Evolutionary conservation across 2,797 vertebrate species (phyloP).

Genomic region (Anguilla megastoma): DNA sequence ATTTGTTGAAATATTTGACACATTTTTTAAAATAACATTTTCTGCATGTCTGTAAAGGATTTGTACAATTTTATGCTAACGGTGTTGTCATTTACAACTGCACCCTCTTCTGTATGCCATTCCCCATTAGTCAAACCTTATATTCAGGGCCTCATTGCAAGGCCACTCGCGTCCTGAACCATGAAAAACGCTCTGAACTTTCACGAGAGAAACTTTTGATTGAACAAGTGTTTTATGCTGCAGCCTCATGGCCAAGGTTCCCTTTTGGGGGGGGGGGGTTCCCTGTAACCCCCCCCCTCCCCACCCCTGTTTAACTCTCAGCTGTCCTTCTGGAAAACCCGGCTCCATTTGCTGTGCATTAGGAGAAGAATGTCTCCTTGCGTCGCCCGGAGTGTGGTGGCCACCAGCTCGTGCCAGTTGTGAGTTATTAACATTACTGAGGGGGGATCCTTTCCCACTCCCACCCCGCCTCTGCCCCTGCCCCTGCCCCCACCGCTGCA

Average conservation of each 20-base stretch:
- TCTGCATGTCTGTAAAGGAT: not conserved
- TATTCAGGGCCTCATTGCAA: not conserved
- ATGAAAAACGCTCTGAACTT: not conserved
- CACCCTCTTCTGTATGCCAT: not conserved
- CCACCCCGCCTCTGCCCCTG: not conserved
- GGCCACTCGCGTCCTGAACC: not conserved
- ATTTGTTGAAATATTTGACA: too few species aligned
- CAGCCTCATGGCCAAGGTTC: too few species aligned
- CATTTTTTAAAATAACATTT: not conserved
- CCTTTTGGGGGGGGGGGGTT: not conserved
- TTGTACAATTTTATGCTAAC: not conserved
- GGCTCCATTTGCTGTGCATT: constrained; percentile 15
- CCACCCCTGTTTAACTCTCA: not conserved
- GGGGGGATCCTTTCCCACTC: not conserved
- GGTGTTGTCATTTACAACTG: not conserved
- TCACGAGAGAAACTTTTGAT: not conserved
- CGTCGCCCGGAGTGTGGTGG: constrained; percentile 1
- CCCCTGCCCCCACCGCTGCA: not conserved
- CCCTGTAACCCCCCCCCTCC: not conserved
- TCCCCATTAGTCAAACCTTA: not conserved
- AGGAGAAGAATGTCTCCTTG: constrained; percentile 14
- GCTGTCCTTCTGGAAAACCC: constrained; percentile 6
- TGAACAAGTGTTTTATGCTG: not conserved
- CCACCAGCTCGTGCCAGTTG: constrained; percentile 16
- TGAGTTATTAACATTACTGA: constrained; percentile 26